These are phyloP conservation scores for Pseudorhombus dupliciocellatus DNA, from an alignment of 2,113 vertebrate genomes.

Conservation along the genomic window DNA sequence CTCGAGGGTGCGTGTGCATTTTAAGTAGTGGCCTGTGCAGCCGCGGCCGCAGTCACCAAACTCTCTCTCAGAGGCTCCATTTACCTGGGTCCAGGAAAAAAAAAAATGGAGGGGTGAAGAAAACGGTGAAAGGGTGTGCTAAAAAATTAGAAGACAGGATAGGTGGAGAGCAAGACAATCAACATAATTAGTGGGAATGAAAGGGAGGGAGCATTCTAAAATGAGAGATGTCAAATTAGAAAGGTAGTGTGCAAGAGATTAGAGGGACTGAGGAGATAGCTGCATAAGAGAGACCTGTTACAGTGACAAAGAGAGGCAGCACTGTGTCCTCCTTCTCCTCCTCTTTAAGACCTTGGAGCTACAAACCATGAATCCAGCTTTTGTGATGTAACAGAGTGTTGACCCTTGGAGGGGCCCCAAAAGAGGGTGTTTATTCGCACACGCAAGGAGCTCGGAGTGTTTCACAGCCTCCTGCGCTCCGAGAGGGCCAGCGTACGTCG, in stretches of 20 bases:
- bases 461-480: conserved; percentile 58
- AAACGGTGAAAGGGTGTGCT: conserved; percentile 22
- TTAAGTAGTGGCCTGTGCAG: conserved; percentile 19
- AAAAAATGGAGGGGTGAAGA: conserved; percentile 18
- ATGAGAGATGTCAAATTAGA: conserved; percentile 50
- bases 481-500: conserved; percentile 41
- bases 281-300: conserved; percentile 18
- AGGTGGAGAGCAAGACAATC: conserved; percentile 25
- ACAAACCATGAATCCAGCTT: conserved; percentile 71
- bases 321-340: conserved; percentile 50
- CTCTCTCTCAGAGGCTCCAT: conserved; percentile 50
- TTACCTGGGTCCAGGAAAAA: conserved; percentile 63
- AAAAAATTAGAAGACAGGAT: conserved; percentile 39
- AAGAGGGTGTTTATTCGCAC: conserved; percentile 73
- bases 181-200: conserved; percentile 28
- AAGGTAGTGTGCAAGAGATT: conserved; percentile 39
- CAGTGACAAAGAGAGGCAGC: conserved; percentile 41
- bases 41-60: conserved; percentile 24
- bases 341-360: conserved; percentile 47
- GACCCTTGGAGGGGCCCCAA: conserved; percentile 71
- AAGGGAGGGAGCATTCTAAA: conserved; percentile 9
- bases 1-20: conserved; percentile 15
- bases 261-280: conserved; percentile 33
- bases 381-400: conserved; percentile 78
- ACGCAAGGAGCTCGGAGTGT: conserved; percentile 56